A percentile compares a stretch with the other conserved stretches of the same genome.
phyloP scores from a whole-genome alignment of 1,140 invertebrate species.

The Brachionus rotundiformis region DNA sequence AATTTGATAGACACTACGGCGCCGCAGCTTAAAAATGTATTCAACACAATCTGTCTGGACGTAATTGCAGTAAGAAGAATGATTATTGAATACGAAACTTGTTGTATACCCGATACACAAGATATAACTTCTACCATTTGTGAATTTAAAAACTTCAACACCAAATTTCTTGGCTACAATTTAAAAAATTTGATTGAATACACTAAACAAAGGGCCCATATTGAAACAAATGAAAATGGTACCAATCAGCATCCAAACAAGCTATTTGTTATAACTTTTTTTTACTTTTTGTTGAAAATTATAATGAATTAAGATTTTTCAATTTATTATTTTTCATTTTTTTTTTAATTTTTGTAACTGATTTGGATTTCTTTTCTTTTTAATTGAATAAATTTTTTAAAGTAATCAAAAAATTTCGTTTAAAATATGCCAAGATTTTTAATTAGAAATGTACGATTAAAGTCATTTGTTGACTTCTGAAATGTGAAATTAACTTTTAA shows the following conservation, averaged over 20 bases:
- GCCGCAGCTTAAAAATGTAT: neutral
- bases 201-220: neutral
- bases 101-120: neutral
- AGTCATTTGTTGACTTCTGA: too few species aligned
- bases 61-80: conserved; percentile 33
- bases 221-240: neutral
- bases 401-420: too few species aligned
- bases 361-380: neutral
- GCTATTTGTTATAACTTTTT: neutral
- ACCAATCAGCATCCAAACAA: neutral
- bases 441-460: too few species aligned
- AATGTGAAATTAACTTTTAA: too few species aligned
- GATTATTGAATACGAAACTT: conserved; percentile 31
- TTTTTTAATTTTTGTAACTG: neutral
- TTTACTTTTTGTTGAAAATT: neutral
- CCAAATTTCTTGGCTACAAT: conserved; percentile 16
- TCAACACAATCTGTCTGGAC: conserved; percentile 39
- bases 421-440: too few species aligned
- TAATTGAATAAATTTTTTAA: too few species aligned
- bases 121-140: conserved; percentile 14
- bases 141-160: conserved; percentile 23
- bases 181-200: conserved; percentile 11
- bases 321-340: neutral
- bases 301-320: neutral
- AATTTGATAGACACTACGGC: neutral